A percentile compares a stretch with the other conserved stretches of the same genome.
These are phyloP conservation scores for Aegotheles bennettii DNA, from an alignment of 2,113 vertebrate species.

Conservation along the genomic window DNA sequence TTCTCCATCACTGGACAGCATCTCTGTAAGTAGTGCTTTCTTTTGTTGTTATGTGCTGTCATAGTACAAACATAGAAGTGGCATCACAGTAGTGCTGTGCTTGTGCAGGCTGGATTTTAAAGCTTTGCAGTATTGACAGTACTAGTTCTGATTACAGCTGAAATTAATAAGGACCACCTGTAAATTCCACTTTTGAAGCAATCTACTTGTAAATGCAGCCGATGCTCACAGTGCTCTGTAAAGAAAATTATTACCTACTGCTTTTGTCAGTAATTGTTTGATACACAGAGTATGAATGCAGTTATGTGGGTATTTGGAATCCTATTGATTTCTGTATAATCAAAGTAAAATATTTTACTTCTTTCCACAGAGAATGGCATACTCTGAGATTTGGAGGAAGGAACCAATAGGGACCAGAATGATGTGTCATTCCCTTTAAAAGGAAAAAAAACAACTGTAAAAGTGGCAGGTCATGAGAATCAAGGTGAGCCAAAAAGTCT, in stretches of 20 bases:
- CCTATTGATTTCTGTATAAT: neutral
- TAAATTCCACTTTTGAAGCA: neutral
- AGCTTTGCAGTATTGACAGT: neutral
- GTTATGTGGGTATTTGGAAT: neutral
- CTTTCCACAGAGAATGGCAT: neutral
- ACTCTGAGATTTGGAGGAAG: neutral
- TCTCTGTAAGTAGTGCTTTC: constrained; percentile 47
- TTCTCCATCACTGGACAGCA: neutral
- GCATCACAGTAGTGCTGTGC: neutral
- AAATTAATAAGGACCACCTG: neutral
- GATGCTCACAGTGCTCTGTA: neutral
- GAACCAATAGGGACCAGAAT: neutral
- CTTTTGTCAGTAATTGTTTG: neutral
- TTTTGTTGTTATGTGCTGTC: neutral
- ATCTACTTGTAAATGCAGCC: neutral
- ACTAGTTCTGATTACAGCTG: neutral
- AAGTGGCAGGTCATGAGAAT: neutral
- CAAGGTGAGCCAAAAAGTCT: constrained; percentile 29
- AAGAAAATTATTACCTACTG: neutral
- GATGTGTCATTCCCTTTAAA: neutral
- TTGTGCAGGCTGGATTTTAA: neutral
- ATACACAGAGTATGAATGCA: neutral
- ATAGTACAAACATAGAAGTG: neutral
- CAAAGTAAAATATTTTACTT: neutral
- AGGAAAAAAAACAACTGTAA: neutral